phyloP scores from a whole-genome alignment of 2,113 vertebrate species.

The Mastomys natalensis region DNA sequence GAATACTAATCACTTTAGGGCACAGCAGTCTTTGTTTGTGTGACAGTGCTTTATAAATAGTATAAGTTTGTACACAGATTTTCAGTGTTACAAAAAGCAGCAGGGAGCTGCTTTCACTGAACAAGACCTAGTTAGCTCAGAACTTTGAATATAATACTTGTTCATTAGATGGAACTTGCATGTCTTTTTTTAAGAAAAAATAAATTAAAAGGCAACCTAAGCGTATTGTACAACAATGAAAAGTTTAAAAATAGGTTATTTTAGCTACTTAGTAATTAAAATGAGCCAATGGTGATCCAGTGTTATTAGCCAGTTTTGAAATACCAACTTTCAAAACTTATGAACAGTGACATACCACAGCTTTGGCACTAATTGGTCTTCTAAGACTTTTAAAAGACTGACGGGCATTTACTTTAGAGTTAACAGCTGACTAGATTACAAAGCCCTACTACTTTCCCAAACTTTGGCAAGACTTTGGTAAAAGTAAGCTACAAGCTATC shows the following conservation, averaged over 20 bases:
- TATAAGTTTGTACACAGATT: not conserved
- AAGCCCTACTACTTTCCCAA: not conserved
- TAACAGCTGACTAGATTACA: not conserved
- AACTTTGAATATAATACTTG: not conserved
- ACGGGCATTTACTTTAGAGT: constrained; percentile 7
- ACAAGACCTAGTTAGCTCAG: constrained; percentile 19
- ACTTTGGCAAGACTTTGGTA: not conserved
- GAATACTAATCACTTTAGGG: constrained; percentile 43
- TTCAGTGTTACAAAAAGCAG: not conserved
- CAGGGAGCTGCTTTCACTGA: constrained; percentile 16
- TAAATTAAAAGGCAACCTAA: constrained; percentile 59
- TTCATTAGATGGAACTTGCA: constrained; percentile 59
- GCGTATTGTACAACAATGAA: constrained; percentile 46
- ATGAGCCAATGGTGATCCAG: constrained; percentile 32
- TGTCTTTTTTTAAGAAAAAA: not conserved
- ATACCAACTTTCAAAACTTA: constrained; percentile 62
- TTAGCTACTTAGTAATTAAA: constrained; percentile 66
- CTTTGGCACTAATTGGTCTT: constrained; percentile 52
- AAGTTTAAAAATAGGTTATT: constrained; percentile 67
- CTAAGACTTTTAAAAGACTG: not conserved
- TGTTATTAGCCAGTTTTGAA: constrained; percentile 64
- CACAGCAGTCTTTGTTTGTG: constrained; percentile 35
- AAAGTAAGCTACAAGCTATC: not conserved
- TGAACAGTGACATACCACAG: constrained; percentile 24
- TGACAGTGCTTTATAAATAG: constrained; percentile 16